phyloP scores from a whole-genome alignment of 2,113 vertebrate genomes.

The Malurus alboscapulatus region DNA sequence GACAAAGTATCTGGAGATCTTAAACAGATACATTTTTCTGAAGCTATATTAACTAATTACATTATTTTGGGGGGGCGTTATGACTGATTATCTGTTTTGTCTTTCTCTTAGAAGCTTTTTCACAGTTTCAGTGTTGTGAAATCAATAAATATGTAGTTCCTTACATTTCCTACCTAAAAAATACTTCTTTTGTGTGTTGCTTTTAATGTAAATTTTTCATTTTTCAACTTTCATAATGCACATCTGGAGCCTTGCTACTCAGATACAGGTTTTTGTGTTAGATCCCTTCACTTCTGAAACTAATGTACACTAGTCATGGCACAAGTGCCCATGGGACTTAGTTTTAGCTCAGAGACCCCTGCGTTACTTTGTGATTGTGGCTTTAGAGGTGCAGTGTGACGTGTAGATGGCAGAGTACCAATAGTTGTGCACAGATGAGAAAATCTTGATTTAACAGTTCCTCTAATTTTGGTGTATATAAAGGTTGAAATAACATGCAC shows the following conservation, averaged over 20 bases:
- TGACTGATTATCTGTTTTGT: neutral
- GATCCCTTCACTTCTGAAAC: neutral
- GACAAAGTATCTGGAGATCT: neutral
- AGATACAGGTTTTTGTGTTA: neutral
- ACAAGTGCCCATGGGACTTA: neutral
- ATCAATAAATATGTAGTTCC: neutral
- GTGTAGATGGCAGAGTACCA: neutral
- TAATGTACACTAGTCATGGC: fast-evolving
- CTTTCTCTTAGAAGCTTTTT: slow-evolving; percentile 4
- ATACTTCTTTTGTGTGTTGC: neutral
- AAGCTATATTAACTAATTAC: neutral
- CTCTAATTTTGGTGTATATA: slow-evolving; percentile 2
- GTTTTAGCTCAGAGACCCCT: neutral
- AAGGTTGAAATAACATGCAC: slow-evolving; percentile 38
- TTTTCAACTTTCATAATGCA: neutral
- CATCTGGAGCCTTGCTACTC: neutral
- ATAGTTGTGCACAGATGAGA: neutral
- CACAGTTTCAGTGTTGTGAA: neutral
- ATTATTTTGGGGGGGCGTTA: neutral
- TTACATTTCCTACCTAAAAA: neutral
- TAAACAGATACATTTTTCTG: neutral
- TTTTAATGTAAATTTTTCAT: neutral
- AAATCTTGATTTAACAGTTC: slow-evolving; percentile 9
- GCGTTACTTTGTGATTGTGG: neutral
- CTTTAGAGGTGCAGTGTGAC: neutral